Conservation (phyloP, 2,797 vertebrate genomes). For the Lepilemur ruficaudatus region DNA sequence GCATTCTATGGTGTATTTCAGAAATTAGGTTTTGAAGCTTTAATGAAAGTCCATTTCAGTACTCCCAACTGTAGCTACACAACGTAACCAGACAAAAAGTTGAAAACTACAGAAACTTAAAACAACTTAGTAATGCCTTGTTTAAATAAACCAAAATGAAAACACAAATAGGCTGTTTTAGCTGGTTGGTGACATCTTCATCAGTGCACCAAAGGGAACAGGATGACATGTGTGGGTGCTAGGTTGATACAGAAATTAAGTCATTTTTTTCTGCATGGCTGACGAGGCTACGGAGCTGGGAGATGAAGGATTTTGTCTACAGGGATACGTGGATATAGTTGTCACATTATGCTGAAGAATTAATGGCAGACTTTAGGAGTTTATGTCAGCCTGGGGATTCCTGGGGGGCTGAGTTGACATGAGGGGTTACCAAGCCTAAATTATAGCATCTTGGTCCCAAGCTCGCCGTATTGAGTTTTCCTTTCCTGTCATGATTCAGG, state of each 20-base stretch:
- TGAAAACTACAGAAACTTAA: slow-evolving; percentile 35
- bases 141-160: slow-evolving; percentile 17
- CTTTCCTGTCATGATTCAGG: background rate
- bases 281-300: background rate
- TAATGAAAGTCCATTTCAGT: slow-evolving; percentile 50
- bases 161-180: background rate
- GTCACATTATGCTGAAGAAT: background rate
- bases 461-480: background rate
- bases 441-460: background rate
- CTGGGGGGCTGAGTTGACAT: background rate
- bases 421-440: background rate
- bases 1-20: slow-evolving; percentile 39
- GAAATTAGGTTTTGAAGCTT: slow-evolving; percentile 54
- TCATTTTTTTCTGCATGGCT: background rate
- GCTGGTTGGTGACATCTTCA: background rate
- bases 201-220: background rate
- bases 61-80: background rate
- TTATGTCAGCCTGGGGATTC: background rate
- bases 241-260: background rate
- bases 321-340: background rate
- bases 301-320: background rate
- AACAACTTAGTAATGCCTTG: background rate
- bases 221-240: background rate
- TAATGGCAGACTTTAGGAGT: background rate
- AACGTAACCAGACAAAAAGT: background rate